A percentile compares a stretch with the other conserved stretches of the same genome.
phyloP scores from a whole-genome alignment of 2,888 invertebrate species.

The Stictocephala bisonia region DNA sequence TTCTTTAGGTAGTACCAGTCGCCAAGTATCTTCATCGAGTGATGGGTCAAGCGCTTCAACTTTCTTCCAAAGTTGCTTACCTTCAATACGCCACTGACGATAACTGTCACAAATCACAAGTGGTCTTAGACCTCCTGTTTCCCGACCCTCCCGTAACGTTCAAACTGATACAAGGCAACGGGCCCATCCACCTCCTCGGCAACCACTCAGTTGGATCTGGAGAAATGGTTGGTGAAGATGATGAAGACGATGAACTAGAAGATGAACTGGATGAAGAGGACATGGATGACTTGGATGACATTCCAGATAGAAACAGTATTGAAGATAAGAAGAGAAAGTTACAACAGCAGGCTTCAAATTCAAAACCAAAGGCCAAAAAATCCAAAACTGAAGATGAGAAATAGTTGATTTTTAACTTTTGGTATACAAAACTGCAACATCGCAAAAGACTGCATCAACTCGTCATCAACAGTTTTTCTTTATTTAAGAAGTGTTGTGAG shows the following conservation, averaged over 20 bases:
- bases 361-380: constrained; percentile 59
- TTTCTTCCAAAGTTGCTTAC: no score
- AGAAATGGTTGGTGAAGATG: constrained; percentile 79
- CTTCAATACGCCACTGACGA: no score
- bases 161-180: constrained; percentile 77
- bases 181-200: constrained; percentile 87
- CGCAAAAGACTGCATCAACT: constrained; percentile 28
- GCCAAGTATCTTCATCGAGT: no score
- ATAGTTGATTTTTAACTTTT: not conserved
- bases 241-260: constrained; percentile 82
- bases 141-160: constrained; percentile 89
- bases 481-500: constrained; percentile 4
- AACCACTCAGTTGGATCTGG: constrained; percentile 80
- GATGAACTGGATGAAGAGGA: constrained; percentile 83
- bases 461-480: not conserved
- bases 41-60: no score
- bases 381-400: constrained; percentile 56
- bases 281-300: constrained; percentile 63
- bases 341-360: constrained; percentile 57
- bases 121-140: constrained; percentile 81
- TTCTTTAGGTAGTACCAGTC: no score
- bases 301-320: constrained; percentile 60
- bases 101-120: no score
- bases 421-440: not conserved
- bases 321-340: constrained; percentile 60